Conservation (phyloP, 2,888 invertebrate species). For the Hydriomena furcata region DNA sequence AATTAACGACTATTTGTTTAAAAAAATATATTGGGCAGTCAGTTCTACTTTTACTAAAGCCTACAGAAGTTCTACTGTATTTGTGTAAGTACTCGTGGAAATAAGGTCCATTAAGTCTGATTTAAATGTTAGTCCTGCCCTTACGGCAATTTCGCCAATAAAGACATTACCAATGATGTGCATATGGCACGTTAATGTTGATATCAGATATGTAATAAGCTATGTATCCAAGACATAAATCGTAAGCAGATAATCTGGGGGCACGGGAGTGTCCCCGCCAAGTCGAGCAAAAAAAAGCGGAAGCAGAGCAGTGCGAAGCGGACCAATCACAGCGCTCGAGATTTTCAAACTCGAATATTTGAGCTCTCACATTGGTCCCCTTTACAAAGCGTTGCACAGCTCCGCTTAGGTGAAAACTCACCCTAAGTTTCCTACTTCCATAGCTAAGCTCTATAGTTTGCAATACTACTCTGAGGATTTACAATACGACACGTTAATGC, state of each 20-base stretch:
- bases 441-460: background rate
- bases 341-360: too few relatives aligned
- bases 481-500: conserved; percentile 45
- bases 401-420: too few relatives aligned
- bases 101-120: conserved; percentile 71
- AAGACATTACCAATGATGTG: conserved; percentile 36
- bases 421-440: too few relatives aligned
- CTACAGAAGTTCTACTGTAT: conserved; percentile 15
- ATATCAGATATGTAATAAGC: conserved; percentile 4
- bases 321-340: too few relatives aligned
- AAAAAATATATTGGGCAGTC: background rate
- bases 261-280: too few relatives aligned
- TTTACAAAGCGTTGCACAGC: too few relatives aligned
- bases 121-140: conserved; percentile 76
- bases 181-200: conserved; percentile 20
- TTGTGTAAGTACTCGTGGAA: conserved; percentile 64
- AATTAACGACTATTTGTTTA: too few relatives aligned
- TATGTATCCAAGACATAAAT: background rate
- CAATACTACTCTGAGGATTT: conserved; percentile 1
- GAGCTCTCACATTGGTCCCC: too few relatives aligned
- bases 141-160: conserved; percentile 70
- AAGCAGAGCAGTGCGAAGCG: too few relatives aligned
- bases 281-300: too few relatives aligned
- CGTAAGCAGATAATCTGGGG: too few relatives aligned
- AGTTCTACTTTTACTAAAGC: background rate